A percentile compares a stretch with the other conserved stretches of the same genome.
Evolutionary conservation across 2,797 vertebrate genomes (phyloP).

Genomic region (Rachycentron canadum): DNA sequence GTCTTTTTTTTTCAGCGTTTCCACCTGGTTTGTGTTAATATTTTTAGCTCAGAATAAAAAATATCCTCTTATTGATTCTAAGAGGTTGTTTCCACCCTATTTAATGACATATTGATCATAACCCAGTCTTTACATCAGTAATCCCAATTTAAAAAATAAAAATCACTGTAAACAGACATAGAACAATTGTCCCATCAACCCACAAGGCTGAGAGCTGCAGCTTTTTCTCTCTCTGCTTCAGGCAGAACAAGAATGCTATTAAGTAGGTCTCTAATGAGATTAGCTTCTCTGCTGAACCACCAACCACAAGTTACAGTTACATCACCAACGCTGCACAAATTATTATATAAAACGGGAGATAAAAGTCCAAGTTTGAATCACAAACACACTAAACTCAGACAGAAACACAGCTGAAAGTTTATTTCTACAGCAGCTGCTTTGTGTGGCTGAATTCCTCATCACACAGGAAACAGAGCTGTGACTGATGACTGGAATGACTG

Average conservation of each 20-base stretch:
- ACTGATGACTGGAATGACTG: too few relatives aligned
- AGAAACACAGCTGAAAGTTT: not conserved
- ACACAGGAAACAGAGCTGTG: too few relatives aligned
- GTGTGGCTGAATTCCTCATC: too few relatives aligned
- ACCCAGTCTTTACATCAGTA: not conserved
- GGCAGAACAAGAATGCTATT: slow-evolving; percentile 41
- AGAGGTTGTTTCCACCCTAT: not conserved
- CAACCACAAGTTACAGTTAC: slow-evolving; percentile 25
- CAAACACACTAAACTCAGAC: not conserved
- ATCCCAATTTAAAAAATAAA: too few relatives aligned
- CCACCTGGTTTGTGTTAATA: too few relatives aligned
- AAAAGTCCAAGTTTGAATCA: slow-evolving; percentile 8
- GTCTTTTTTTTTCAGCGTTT: too few relatives aligned
- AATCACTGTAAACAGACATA: too few relatives aligned
- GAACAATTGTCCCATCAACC: not conserved
- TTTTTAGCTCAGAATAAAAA: too few relatives aligned
- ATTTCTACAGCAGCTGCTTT: not conserved
- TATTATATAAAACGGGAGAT: slow-evolving; percentile 15
- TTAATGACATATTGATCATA: not conserved
- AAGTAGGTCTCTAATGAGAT: slow-evolving; percentile 62
- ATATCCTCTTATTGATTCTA: not conserved
- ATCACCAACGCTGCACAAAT: slow-evolving; percentile 24
- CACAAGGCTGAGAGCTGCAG: not conserved
- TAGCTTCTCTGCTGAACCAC: slow-evolving; percentile 50
- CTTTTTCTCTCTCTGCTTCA: slow-evolving; percentile 10